Conservation (phyloP, 1,140 invertebrate genomes). For the Araneus ventricosus region DNA sequence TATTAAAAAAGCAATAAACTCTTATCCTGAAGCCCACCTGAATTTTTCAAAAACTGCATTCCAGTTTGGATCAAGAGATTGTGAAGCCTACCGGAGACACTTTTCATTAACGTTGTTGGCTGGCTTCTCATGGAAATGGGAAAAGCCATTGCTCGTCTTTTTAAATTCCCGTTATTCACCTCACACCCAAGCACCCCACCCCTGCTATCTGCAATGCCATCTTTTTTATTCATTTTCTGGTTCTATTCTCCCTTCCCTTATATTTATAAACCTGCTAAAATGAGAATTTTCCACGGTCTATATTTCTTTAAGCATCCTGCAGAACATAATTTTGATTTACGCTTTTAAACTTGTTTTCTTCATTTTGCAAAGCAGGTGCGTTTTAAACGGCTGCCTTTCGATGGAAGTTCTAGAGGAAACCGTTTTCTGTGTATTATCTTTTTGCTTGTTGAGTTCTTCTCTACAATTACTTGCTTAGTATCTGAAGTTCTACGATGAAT, state of each 20-base stretch:
- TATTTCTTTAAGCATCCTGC: not conserved
- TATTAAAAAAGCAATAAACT: not conserved
- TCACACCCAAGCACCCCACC: too few relatives aligned
- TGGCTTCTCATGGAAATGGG: not conserved
- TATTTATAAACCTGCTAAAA: slow-evolving; percentile 6
- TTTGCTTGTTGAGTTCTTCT: too few relatives aligned
- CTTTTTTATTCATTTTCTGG: not conserved
- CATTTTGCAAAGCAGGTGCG: too few relatives aligned
- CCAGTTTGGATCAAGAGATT: not conserved
- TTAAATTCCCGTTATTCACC: not conserved
- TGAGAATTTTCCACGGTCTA: not conserved
- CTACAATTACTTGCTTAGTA: too few relatives aligned
- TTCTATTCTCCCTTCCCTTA: not conserved
- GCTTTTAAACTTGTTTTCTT: not conserved
- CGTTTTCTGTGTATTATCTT: too few relatives aligned
- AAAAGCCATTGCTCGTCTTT: not conserved
- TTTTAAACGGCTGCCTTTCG: too few relatives aligned
- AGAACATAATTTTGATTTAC: not conserved
- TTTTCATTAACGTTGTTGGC: not conserved
- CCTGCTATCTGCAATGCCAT: not conserved
- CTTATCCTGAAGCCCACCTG: not conserved
- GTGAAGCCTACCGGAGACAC: not conserved
- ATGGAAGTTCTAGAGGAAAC: too few relatives aligned
- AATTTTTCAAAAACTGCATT: not conserved
- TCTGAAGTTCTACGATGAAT: too few relatives aligned